phyloP scores from a whole-genome alignment of 2,888 invertebrate genomes.

The Callimorpha dominula region DNA sequence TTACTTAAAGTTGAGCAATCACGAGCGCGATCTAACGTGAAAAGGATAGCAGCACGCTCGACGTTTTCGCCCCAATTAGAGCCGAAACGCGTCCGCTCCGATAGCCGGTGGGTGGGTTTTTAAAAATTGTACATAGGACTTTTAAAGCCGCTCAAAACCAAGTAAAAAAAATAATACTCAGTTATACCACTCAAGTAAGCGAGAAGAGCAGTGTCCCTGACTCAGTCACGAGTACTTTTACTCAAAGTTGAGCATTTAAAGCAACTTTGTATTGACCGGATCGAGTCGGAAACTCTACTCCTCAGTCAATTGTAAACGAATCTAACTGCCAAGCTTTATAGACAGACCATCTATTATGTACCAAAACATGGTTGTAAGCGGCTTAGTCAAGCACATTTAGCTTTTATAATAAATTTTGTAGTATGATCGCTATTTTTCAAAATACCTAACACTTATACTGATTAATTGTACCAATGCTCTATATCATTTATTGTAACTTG shows the following conservation, averaged over 20 bases:
- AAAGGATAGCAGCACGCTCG: constrained; percentile 40
- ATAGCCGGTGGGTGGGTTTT: constrained; percentile 45
- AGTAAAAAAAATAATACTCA: constrained; percentile 16
- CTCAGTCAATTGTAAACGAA: constrained; percentile 4
- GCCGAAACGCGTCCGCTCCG: constrained; percentile 24
- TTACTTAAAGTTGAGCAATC: constrained; percentile 33
- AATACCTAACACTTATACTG: neutral
- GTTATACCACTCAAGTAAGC: constrained; percentile 8
- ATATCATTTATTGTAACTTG: neutral
- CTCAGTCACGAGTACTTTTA: constrained; percentile 16
- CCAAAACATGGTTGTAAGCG: constrained; percentile 30
- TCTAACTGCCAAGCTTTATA: constrained; percentile 18
- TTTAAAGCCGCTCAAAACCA: constrained; percentile 29
- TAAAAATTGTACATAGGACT: constrained; percentile 39
- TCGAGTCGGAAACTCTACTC: constrained; percentile 6
- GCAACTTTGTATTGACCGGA: constrained; percentile 2
- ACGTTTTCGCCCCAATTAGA: constrained; percentile 26
- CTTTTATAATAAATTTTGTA: constrained; percentile 30
- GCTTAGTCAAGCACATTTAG: constrained; percentile 30
- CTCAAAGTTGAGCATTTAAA: constrained; percentile 18
- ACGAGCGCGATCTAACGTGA: constrained; percentile 47
- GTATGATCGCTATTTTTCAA: constrained; percentile 33
- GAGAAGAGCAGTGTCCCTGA: constrained; percentile 6
- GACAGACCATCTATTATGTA: constrained; percentile 13
- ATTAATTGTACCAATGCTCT: neutral